phyloP scores from a whole-genome alignment of 2,888 invertebrate genomes.

The Ophion slaviceki region DNA sequence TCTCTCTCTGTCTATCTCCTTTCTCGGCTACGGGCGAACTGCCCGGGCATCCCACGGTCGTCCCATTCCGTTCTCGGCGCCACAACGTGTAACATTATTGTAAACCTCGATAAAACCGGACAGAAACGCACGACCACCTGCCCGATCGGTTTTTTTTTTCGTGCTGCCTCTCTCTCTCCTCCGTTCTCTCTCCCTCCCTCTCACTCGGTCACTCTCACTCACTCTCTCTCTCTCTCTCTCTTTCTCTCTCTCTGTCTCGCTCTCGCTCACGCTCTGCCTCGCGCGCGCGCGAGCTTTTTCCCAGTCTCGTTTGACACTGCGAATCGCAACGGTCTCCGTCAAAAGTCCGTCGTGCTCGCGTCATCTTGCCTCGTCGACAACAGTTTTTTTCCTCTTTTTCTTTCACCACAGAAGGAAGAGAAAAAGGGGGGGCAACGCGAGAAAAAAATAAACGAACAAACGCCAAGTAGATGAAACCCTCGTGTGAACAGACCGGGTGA shows the following conservation, averaged over 20 bases:
- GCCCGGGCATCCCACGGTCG: conserved; percentile 83
- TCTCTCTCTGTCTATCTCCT: conserved; percentile 73
- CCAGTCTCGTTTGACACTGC: conserved; percentile 7
- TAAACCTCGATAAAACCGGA: conserved; percentile 69
- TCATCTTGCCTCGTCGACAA: not conserved
- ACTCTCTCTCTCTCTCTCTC: conserved; percentile 60
- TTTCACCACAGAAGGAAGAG: not conserved
- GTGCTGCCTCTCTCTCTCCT: conserved; percentile 44
- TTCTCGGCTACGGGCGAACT: conserved; percentile 79
- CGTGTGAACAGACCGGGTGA: conserved; percentile 7
- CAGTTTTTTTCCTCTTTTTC: not conserved
- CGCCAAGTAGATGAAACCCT: conserved; percentile 13
- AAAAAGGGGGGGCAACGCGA: not conserved
- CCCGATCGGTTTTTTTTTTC: conserved; percentile 59
- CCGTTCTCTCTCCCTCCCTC: conserved; percentile 4
- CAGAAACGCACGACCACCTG: conserved; percentile 70
- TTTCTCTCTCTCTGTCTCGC: conserved; percentile 69
- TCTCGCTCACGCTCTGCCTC: conserved; percentile 68
- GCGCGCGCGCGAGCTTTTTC: conserved; percentile 3
- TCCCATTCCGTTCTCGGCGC: conserved; percentile 83
- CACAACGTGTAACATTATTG: conserved; percentile 81
- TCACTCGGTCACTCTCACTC: not conserved
- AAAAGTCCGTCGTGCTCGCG: not conserved
- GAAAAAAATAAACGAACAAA: not conserved
- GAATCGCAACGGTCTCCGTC: not conserved